Evolutionary conservation across 2,888 invertebrate genomes (phyloP).

Genomic region (Tachystola acroxantha): DNA sequence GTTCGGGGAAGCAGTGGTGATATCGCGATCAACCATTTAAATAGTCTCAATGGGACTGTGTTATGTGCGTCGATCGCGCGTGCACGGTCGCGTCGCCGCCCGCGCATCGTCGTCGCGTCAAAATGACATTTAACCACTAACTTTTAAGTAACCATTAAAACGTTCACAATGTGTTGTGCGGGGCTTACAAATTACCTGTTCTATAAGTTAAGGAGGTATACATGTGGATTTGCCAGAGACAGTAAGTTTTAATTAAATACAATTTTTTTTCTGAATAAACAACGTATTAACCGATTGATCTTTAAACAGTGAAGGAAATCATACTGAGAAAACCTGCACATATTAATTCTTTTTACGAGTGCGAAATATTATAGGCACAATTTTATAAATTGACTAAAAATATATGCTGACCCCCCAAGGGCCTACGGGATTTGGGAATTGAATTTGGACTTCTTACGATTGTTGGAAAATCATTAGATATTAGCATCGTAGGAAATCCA

Average conservation of each 20-base stretch:
- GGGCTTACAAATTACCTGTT: slow-evolving; percentile 65
- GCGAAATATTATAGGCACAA: too few relatives aligned
- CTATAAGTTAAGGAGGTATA: slow-evolving; percentile 70
- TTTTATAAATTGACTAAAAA: too few relatives aligned
- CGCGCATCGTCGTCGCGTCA: slow-evolving; percentile 23
- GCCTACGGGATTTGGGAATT: too few relatives aligned
- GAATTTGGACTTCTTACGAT: too few relatives aligned
- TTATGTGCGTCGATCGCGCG: slow-evolving; percentile 55
- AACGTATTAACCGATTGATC: too few relatives aligned
- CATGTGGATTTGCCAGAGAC: slow-evolving; percentile 69
- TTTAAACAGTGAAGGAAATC: too few relatives aligned
- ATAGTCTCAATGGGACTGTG: slow-evolving; percentile 50
- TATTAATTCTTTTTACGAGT: too few relatives aligned
- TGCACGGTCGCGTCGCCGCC: slow-evolving; percentile 18
- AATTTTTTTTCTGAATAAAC: too few relatives aligned
- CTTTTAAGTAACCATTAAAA: slow-evolving; percentile 6
- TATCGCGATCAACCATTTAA: slow-evolving; percentile 4
- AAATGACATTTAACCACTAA: slow-evolving; percentile 49
- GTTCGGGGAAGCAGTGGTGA: slow-evolving; percentile 38
- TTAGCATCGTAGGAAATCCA: too few relatives aligned
- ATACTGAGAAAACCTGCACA: too few relatives aligned
- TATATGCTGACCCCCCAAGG: too few relatives aligned
- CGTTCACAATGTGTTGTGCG: slow-evolving; percentile 62
- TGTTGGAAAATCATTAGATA: too few relatives aligned
- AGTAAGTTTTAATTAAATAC: slow-evolving; percentile 53